Evolutionary conservation across 2,113 vertebrate species (phyloP), one percentile per base, ranked within the genome.

Genomic region (Suncus etruscus): DNA sequence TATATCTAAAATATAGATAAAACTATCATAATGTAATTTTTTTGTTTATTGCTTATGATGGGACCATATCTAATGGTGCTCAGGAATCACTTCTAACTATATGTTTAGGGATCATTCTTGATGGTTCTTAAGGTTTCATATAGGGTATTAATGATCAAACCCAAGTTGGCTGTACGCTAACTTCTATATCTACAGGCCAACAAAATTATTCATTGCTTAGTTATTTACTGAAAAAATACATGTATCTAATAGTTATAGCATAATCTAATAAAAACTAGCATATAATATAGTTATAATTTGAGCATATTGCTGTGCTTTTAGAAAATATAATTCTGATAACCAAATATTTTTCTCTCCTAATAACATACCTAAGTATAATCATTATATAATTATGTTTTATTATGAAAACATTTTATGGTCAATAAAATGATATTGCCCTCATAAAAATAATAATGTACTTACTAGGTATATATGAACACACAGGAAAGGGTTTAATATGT

Each of bases 1-100:
- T 39, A n/a, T 87, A 83, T 15, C 54, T 83, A 87, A 86, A 93
- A 63, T 76, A 9, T 61, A 45, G 5, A 74, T 68, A 39, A 89
- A 82, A 54, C 5, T 29, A 47, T n/a, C 47, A 63, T 39, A 39
- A 3, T 39, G 39, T 39, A 39, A 39, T 39, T 39, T 39, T 4
- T 47, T 66, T 12, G 16, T 78, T 32, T 11, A 1, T 47, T 73
- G 77, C 48, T 29, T n/a, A 87, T 11, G 15, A 12, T 48, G 58
- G 48, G 27, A 83, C 75, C 54, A 58, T 18, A 58, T 18, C 54
- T 58, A 18, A 3, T 18, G 20, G 54, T 18, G 54, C 54, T 58
- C 12, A 58, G 12, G 54, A 14, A 9, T 58, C 6, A 20, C 16
- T 2, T 6, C 54, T 58, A 14, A 18, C 16, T 58, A 14, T 58